Evolutionary conservation across 2,797 vertebrate genomes (phyloP).

Genomic region (Dendrocincla tyrannina): DNA sequence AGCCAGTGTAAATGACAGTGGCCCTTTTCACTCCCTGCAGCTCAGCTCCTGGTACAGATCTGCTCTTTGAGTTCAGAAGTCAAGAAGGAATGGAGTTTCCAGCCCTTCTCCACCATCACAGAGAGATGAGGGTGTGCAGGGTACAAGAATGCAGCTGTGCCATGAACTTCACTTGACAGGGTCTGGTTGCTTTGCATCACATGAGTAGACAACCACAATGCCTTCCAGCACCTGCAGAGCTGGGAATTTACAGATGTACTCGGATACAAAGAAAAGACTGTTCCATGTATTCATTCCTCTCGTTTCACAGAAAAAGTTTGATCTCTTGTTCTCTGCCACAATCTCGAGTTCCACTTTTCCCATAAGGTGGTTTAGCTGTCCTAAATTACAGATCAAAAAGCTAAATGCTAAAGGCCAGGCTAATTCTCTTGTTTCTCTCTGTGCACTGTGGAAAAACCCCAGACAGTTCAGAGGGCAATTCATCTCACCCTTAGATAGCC

Average conservation of each 20-base stretch:
- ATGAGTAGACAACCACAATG: not conserved
- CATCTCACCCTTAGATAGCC: not conserved
- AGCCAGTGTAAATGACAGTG: not conserved
- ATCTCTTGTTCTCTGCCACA: not conserved
- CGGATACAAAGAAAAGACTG: not conserved
- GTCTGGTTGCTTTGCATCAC: not conserved
- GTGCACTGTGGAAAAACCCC: not conserved
- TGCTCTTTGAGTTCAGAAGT: not conserved
- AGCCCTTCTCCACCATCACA: not conserved
- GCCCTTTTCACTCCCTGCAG: not conserved
- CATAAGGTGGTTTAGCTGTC: not conserved
- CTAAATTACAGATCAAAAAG: conserved; percentile 19
- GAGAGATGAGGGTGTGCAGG: not conserved
- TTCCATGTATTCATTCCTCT: not conserved
- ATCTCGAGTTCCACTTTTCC: not conserved
- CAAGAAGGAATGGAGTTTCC: not conserved
- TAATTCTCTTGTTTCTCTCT: not conserved
- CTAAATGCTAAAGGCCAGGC: not conserved
- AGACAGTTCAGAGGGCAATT: conserved; percentile 9
- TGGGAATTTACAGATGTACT: not conserved
- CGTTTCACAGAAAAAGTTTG: conserved; percentile 17
- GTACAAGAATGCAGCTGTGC: not conserved
- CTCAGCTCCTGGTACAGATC: not conserved
- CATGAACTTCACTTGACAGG: not conserved
- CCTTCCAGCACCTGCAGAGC: not conserved